Base-by-base conservation (phyloP, 2,888 invertebrate genomes). In the Brachyptera putata region DNA sequence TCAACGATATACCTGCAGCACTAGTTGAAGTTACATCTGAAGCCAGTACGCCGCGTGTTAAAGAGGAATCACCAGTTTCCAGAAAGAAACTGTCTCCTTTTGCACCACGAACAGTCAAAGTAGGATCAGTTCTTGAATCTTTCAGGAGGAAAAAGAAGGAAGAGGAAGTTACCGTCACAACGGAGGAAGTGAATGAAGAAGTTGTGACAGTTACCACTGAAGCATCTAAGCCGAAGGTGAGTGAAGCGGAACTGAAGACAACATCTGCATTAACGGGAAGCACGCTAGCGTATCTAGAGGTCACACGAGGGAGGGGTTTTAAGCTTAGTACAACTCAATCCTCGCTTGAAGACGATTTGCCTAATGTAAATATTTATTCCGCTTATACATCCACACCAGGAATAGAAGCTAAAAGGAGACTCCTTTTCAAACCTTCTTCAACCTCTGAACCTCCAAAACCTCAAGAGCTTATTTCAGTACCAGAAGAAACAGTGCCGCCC, bases 401-500 rank as follows among this genome's bases (percentile, higher is more conserved):
- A 36, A 34, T 18, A 34, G 34, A 36, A 34, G 34, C 53, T 18
- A 53, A 34, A 13, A 30, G 53, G 34, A 53, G 36, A 11, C 53
- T 34, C 16, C 21, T 53, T 34, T 36, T 18, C 11, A 34, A 36
- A 11, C 53, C 53, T 5, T 53, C 53, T 11, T 36, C 36, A 13
- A 26, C 26, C 13, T 50, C 34, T 11, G 50, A 14, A 36, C 65
- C 41, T 55, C 60, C 16, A 61, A 62, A 34, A 60, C 65, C 13
- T 62, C 61, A 61, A 56, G 61, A 36, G 34, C 50, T 49, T 4
- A 43, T 30, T 34, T 58, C 50, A 56, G 58, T 57, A 13, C 58
- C 24, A 21, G 21, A 34, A 5, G 66, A 68, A 11, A 25, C 50
- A n/a, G 22, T 60, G 18, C 70, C 74, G 73, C 13, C 74, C 70